Evolutionary conservation across 2,888 invertebrate genomes (phyloP).

Genomic region (Stenichneumon culpator): DNA sequence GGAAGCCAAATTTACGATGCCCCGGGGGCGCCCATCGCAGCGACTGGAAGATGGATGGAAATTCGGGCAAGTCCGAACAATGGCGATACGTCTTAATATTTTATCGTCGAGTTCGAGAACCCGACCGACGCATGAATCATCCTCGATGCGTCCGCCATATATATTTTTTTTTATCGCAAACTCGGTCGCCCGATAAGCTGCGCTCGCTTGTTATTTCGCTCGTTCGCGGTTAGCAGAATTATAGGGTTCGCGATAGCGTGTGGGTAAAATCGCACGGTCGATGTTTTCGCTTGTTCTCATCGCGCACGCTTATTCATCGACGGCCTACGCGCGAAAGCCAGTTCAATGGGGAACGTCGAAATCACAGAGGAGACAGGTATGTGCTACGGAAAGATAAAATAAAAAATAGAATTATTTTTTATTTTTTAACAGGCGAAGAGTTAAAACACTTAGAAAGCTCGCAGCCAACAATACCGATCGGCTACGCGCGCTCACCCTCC

Average conservation of each 20-base stretch:
- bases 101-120: slow-evolving; percentile 16
- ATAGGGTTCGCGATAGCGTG: slow-evolving; percentile 44
- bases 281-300: slow-evolving; percentile 13
- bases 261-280: slow-evolving; percentile 12
- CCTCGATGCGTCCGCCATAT: slow-evolving; percentile 16
- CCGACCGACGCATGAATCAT: slow-evolving; percentile 40
- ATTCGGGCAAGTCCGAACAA: slow-evolving; percentile 5
- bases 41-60: not conserved
- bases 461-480: slow-evolving; percentile 31
- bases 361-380: slow-evolving; percentile 9
- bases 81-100: slow-evolving; percentile 28
- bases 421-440: slow-evolving; percentile 9
- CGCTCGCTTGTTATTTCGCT: slow-evolving; percentile 43
- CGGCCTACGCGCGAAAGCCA: slow-evolving; percentile 28
- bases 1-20: not conserved
- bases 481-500: not conserved
- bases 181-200: not conserved
- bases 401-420: not conserved
- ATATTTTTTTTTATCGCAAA: slow-evolving; percentile 32
- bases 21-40: not conserved
- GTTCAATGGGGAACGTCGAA: slow-evolving; percentile 40
- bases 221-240: slow-evolving; percentile 32
- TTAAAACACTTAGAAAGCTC: not conserved
- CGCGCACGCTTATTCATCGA: slow-evolving; percentile 47
- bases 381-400: not conserved